These are phyloP conservation scores for Catharus bicknelli DNA, from an alignment of 2,113 vertebrate species.

Conservation along the genomic window DNA sequence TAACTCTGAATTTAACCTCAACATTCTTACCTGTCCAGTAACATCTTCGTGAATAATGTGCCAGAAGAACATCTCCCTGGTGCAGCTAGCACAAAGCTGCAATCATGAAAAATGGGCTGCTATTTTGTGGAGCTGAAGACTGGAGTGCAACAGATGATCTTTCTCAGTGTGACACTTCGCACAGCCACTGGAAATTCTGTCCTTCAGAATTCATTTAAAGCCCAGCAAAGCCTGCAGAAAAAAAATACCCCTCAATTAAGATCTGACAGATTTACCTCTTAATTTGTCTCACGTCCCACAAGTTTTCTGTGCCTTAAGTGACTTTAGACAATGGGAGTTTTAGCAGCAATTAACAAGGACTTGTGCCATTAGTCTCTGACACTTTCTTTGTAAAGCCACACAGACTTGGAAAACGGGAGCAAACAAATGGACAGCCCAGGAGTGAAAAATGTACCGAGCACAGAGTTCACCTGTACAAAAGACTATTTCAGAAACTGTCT, in stretches of 20 bases:
- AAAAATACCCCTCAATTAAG: not conserved
- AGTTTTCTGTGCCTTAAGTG: not conserved
- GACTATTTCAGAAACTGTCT: slow-evolving; percentile 42
- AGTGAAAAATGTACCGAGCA: slow-evolving; percentile 22
- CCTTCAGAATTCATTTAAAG: slow-evolving; percentile 11
- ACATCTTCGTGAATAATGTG: slow-evolving; percentile 11
- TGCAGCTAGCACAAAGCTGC: slow-evolving; percentile 11
- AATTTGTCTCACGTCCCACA: not conserved
- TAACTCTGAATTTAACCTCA: slow-evolving; percentile 24
- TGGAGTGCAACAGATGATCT: slow-evolving; percentile 22
- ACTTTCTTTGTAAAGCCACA: not conserved
- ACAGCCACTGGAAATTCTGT: slow-evolving; percentile 17
- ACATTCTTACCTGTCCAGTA: slow-evolving; percentile 3
- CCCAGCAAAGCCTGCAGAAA: not conserved
- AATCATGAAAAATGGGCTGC: slow-evolving; percentile 38
- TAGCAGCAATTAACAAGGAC: slow-evolving; percentile 27
- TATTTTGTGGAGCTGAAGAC: not conserved
- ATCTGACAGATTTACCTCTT: not conserved
- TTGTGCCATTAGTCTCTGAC: slow-evolving; percentile 22
- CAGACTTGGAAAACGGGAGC: not conserved
- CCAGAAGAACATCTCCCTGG: not conserved
- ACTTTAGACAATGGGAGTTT: not conserved
- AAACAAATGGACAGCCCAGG: slow-evolving; percentile 11
- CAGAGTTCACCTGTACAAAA: slow-evolving; percentile 7
- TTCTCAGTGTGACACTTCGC: slow-evolving; percentile 39